Base-by-base conservation (phyloP, 2,888 invertebrate genomes). In the Augochlorella aurata region DNA sequence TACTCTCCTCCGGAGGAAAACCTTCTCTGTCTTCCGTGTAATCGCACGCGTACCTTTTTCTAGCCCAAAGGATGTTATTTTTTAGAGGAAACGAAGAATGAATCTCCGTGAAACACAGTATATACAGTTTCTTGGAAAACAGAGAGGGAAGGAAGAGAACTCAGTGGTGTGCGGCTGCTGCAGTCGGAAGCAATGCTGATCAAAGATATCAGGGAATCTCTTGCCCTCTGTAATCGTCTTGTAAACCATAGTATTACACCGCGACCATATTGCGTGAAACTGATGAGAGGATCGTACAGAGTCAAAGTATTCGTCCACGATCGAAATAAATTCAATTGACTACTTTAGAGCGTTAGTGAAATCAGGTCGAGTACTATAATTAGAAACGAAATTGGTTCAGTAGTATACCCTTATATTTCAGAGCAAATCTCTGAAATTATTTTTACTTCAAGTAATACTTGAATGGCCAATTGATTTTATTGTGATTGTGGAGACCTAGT, bases 151-250 rank as follows among this genome's bases (percentile, higher is more conserved):
- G 77, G 50, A 61, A 71, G 14, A 24, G 14, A 24, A 58, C 24
- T 24, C 58, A 16, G 14, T 12, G 47, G 61, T 61, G 54, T 24
- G 44, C 71, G 70, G 75, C 77, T 84, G 81, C 84, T 81, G 75
- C 72, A 70, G 78, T 24, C 72, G 81, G 70, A 81, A 75, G 70
- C 70, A 12, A 66, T 63, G 49, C 66, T 61, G 44, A 50, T 44
- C 44, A 49, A 75, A 70, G 66, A 70, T 58, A 14, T 77, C 44
- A 10, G 74, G 72, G 69, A 72, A 72, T 12, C 49, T 75, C 29
- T 74, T 72, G 69, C 74, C 84, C 72, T 75, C 65, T 75, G 74
- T 84, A 76, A 80, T 84, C 74, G 50, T 82, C 73, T 81, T 72
- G 58, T 70, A 71, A 72, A 54, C 50, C 47, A 66, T 83, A 78